These are phyloP conservation scores for Phocides pigmalion DNA, from an alignment of 1,140 invertebrate species.

Conservation along the genomic window DNA sequence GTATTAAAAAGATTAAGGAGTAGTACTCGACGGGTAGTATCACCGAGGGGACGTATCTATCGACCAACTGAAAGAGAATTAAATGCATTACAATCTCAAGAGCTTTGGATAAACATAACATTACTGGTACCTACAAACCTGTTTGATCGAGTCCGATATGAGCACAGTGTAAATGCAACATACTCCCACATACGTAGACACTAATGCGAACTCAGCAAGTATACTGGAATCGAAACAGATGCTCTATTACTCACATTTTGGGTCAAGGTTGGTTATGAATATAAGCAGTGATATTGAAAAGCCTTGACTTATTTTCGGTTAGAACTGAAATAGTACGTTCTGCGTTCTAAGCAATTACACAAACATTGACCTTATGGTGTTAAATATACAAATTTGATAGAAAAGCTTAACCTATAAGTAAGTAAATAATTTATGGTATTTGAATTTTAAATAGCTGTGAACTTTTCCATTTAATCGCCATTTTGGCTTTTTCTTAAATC, in stretches of 20 bases:
- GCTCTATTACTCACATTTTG: not conserved
- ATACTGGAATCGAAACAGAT: constrained; percentile 74
- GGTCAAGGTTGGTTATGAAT: not conserved
- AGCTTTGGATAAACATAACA: constrained; percentile 16
- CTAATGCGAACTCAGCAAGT: constrained; percentile 86
- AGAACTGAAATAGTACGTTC: no score
- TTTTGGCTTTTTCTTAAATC: no score
- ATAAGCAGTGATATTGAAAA: no score
- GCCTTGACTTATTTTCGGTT: no score
- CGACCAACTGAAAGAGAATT: constrained; percentile 76
- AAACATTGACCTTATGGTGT: no score
- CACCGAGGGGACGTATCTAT: constrained; percentile 64
- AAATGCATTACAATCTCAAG: constrained; percentile 19
- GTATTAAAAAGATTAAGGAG: constrained; percentile 85
- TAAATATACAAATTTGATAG: no score
- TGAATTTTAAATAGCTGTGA: no score
- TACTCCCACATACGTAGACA: constrained; percentile 88
- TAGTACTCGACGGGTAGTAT: constrained; percentile 81
- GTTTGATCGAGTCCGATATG: constrained; percentile 86
- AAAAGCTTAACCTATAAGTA: no score
- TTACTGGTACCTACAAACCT: constrained; percentile 49
- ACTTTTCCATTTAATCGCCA: no score
- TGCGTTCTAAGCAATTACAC: no score
- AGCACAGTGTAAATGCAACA: constrained; percentile 92
- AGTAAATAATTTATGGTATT: no score